Evolutionary conservation across 2,888 invertebrate genomes (phyloP).

Genomic region (Trachelus stipa): DNA sequence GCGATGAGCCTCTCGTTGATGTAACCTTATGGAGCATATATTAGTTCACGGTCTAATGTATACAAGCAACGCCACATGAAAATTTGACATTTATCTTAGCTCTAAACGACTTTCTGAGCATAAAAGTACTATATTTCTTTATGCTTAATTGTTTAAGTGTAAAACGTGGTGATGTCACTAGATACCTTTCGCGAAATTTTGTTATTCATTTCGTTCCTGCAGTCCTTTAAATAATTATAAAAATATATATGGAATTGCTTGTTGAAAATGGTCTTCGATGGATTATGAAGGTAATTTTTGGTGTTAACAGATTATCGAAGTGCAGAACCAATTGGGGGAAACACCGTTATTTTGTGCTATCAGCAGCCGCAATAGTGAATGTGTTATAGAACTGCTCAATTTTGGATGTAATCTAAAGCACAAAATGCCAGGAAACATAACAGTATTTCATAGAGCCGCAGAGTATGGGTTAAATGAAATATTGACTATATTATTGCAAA

Average conservation of each 20-base stretch:
- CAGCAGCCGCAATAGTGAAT: slow-evolving; percentile 64
- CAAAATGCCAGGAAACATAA: slow-evolving; percentile 67
- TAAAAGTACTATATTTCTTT: too few species aligned
- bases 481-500: slow-evolving; percentile 68
- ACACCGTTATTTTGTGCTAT: slow-evolving; percentile 69
- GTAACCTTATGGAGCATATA: slow-evolving; percentile 1
- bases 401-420: slow-evolving; percentile 68
- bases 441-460: slow-evolving; percentile 73
- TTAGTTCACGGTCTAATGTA: slow-evolving; percentile 14
- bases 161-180: slow-evolving; percentile 39
- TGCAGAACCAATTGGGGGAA: slow-evolving; percentile 66
- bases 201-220: too few species aligned
- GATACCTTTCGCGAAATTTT: too few species aligned
- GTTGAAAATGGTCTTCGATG: neutral
- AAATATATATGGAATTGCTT: neutral
- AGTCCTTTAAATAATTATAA: neutral
- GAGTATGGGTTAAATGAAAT: slow-evolving; percentile 70
- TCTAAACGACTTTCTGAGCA: too few species aligned
- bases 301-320: neutral
- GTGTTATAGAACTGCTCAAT: slow-evolving; percentile 66
- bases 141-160: slow-evolving; percentile 45
- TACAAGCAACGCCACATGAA: neutral
- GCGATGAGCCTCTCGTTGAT: too few species aligned
- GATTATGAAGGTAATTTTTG: neutral
- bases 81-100: too few species aligned